phyloP scores from a whole-genome alignment of 2,888 invertebrate species.

The Tortricodes alternella region DNA sequence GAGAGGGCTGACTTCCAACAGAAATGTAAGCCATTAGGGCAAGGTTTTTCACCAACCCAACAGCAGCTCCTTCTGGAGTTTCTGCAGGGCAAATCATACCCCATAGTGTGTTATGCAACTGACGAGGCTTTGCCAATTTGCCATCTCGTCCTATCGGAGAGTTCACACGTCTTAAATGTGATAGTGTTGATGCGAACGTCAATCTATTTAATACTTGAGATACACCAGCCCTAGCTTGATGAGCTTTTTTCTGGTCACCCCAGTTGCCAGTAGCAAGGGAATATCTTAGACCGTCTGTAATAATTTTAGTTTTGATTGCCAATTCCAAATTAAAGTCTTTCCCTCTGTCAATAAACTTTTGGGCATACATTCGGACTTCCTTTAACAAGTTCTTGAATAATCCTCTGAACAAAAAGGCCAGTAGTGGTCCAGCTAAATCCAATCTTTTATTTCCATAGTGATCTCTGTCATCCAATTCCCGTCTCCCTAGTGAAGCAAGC shows the following conservation, averaged over 20 bases:
- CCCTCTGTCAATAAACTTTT: conserved; percentile 99
- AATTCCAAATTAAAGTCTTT: conserved; percentile 99
- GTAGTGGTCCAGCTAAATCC: conserved; percentile 97
- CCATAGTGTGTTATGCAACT: conserved; percentile 99
- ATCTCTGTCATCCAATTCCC: conserved; percentile 99
- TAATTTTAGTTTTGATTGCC: conserved; percentile 98
- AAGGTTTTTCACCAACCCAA: conserved; percentile 98
- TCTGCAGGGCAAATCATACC: conserved; percentile 99
- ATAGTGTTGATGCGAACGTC: conserved; percentile 99
- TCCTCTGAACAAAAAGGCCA: conserved; percentile 98
- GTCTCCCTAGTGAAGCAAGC: conserved; percentile 95
- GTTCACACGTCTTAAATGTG: conserved; percentile 98
- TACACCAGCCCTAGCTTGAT: conserved; percentile 98
- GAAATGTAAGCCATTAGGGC: conserved; percentile 99
- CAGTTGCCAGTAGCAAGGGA: conserved; percentile 99
- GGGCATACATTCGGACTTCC: conserved; percentile 98
- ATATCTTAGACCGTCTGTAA: conserved; percentile 98
- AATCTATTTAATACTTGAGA: conserved; percentile 98
- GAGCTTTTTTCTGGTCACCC: conserved; percentile 99
- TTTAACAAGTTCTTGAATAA: conserved; percentile 98
- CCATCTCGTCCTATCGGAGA: conserved; percentile 99
- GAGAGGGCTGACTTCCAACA: conserved; percentile 99
- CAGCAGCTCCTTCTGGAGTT: conserved; percentile 98
- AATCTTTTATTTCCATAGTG: conserved; percentile 99
- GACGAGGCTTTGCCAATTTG: conserved; percentile 98